Conservation (phyloP, 2,797 vertebrate species). For the Lutjanus argentimaculatus region DNA sequence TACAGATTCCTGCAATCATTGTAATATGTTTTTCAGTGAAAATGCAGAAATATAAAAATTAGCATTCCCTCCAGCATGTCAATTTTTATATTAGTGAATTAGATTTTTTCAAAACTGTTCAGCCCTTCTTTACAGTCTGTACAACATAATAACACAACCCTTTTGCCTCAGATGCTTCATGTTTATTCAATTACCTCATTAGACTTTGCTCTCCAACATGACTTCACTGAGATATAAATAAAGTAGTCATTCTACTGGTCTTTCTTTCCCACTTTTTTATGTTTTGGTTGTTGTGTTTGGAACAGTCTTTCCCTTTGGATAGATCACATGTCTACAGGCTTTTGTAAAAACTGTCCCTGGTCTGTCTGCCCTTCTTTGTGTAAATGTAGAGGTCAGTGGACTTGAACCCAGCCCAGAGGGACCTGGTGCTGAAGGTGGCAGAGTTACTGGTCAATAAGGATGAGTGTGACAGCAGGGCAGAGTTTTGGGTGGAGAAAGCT, state of each 20-base stretch:
- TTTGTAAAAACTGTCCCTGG: background rate
- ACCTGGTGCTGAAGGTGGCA: conserved; percentile 96
- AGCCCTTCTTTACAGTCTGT: background rate
- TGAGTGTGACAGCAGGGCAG: conserved; percentile 91
- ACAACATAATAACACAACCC: background rate
- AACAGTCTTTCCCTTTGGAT: background rate
- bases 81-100: too few species aligned
- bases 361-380: background rate
- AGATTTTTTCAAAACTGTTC: too few species aligned
- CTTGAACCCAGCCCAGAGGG: conserved; percentile 94
- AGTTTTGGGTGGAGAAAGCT: conserved; percentile 97
- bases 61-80: too few species aligned
- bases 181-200: background rate
- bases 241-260: background rate
- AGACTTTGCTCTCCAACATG: background rate
- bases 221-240: background rate
- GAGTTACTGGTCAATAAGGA: conserved; percentile 92
- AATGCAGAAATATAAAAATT: too few species aligned
- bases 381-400: conserved; percentile 93
- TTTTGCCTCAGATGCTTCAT: background rate
- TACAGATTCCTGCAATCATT: too few species aligned
- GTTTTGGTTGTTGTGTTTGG: conserved; percentile 2
- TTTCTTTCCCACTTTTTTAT: background rate
- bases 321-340: background rate
- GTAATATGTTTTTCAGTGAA: too few species aligned